phyloP scores from a whole-genome alignment of 2,113 vertebrate species.

The Callospermophilus lateralis region DNA sequence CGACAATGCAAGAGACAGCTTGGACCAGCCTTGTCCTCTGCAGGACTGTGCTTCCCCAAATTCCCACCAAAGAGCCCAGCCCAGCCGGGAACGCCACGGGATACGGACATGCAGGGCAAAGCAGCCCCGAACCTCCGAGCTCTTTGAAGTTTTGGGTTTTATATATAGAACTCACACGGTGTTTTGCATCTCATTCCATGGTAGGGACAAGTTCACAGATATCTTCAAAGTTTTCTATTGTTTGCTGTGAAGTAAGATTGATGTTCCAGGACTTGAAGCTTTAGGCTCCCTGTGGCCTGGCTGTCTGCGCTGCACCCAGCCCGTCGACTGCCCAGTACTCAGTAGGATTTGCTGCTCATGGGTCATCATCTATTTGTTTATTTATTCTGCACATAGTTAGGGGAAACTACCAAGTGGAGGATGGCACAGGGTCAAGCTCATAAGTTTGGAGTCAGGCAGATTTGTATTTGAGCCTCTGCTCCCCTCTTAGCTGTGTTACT shows the following conservation, averaged over 20 bases:
- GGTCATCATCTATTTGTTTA: not conserved
- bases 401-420: not conserved
- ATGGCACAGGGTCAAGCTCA: not conserved
- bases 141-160: not conserved
- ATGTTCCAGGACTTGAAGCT: fast-evolving
- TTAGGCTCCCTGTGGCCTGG: not conserved
- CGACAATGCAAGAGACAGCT: not conserved
- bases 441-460: not conserved
- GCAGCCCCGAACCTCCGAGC: not conserved
- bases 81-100: not conserved
- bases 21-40: not conserved
- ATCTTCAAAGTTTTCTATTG: not conserved
- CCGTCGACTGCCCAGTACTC: too few species aligned
- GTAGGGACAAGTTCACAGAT: not conserved
- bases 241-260: not conserved
- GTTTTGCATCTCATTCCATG: not conserved
- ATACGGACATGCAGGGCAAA: not conserved
- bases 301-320: not conserved
- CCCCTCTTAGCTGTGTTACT: not conserved
- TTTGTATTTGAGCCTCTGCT: not conserved
- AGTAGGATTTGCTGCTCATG: not conserved
- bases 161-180: not conserved
- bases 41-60: not conserved
- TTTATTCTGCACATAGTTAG: not conserved
- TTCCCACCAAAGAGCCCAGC: not conserved